These are phyloP conservation scores for Sipunculus nudus DNA, from an alignment of 2,888 invertebrate genomes.

Conservation along the genomic window DNA sequence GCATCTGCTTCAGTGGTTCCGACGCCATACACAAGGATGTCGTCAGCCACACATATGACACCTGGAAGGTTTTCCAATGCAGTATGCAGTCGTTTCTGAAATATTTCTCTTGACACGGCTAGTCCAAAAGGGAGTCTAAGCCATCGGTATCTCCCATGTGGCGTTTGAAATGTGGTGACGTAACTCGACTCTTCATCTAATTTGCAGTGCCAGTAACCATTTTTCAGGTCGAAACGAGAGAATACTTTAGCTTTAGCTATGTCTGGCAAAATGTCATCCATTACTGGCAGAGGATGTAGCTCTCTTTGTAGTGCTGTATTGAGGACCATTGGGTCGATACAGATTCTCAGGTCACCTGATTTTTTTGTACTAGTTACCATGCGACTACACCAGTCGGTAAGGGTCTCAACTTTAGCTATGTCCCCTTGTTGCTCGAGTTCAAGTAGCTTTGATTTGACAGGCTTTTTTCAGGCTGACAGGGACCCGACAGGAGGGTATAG, in stretches of 20 bases:
- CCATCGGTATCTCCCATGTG: conserved; percentile 35
- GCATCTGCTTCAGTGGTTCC: too few species aligned
- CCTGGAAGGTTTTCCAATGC: conserved; percentile 29
- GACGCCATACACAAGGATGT: conserved; percentile 33
- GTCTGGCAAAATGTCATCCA: conserved; percentile 36
- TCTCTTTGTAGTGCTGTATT: conserved; percentile 33
- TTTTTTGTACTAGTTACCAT: conserved; percentile 30
- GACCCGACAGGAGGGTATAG: conserved; percentile 11
- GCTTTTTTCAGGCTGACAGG: conserved; percentile 4
- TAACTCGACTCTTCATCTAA: conserved; percentile 32
- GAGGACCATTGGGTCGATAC: conserved; percentile 36
- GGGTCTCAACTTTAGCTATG: conserved; percentile 25
- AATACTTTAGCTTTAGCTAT: conserved; percentile 27
- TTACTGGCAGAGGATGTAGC: conserved; percentile 31
- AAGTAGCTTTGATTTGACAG: conserved; percentile 30
- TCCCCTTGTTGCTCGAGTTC: conserved; percentile 15
- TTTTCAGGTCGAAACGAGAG: conserved; percentile 29
- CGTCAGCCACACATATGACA: conserved; percentile 32
- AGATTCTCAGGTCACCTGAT: conserved; percentile 34
- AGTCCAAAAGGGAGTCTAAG: conserved; percentile 35
- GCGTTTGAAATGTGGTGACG: conserved; percentile 32
- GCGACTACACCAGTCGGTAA: conserved; percentile 38
- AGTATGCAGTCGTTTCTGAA: conserved; percentile 31
- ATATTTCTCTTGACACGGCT: conserved; percentile 32
- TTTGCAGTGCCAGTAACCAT: conserved; percentile 34